A percentile compares a stretch with the other conserved stretches of the same genome.
Evolutionary conservation across 1,140 invertebrate genomes (phyloP).

Genomic region (Colletes latitarsis): DNA sequence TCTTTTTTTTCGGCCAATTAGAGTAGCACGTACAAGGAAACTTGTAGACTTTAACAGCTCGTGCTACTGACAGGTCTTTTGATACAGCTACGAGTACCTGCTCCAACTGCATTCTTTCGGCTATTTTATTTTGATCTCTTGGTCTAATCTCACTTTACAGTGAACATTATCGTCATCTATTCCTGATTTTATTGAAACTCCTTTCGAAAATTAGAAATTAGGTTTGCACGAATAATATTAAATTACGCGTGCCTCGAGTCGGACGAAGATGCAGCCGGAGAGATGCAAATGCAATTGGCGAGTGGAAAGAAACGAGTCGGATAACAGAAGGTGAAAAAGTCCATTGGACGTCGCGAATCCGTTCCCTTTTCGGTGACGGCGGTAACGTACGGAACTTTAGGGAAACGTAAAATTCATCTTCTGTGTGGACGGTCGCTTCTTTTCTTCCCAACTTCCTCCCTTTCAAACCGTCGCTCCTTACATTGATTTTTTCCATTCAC

Average conservation of each 20-base stretch:
- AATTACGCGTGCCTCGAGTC: conserved; percentile 11
- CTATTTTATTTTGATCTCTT: too few relatives aligned
- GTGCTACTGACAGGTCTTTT: too few relatives aligned
- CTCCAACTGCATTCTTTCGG: too few relatives aligned
- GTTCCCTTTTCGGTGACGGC: conserved; percentile 14
- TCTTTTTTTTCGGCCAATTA: too few relatives aligned
- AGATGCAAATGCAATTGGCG: conserved; percentile 20
- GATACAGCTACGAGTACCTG: too few relatives aligned
- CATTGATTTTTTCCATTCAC: conserved; percentile 23
- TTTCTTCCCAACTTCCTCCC: background rate
- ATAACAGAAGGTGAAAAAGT: conserved; percentile 29
- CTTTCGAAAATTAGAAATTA: too few relatives aligned
- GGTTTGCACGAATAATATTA: conserved; percentile 7
- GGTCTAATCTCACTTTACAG: too few relatives aligned
- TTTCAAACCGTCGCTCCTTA: too few relatives aligned
- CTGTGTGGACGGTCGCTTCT: background rate
- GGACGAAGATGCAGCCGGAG: background rate
- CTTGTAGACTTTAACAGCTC: too few relatives aligned
- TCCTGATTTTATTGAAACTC: too few relatives aligned
- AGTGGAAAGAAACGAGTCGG: conserved; percentile 25
- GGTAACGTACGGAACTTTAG: conserved; percentile 10
- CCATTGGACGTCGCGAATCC: conserved; percentile 29
- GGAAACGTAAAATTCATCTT: conserved; percentile 31
- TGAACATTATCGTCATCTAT: too few relatives aligned
- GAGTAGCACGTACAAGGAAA: too few relatives aligned